Evolutionary conservation across 2,888 invertebrate genomes (phyloP).

Genomic region (Plemyria rubiginata): DNA sequence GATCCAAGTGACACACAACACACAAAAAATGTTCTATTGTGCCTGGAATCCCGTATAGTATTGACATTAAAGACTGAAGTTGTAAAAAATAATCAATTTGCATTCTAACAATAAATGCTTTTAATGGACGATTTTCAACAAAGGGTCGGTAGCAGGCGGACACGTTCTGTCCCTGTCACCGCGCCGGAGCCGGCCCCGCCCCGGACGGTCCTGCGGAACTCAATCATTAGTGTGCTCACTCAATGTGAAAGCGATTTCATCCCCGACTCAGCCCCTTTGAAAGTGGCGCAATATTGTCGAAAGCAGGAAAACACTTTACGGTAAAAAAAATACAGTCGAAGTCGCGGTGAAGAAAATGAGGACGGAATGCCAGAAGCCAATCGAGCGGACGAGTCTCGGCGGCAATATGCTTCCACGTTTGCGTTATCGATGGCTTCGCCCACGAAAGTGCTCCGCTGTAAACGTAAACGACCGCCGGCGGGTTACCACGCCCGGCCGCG

Average conservation of each 20-base stretch:
- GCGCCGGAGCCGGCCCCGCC: slow-evolving; percentile 39
- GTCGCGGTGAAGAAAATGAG: slow-evolving; percentile 75
- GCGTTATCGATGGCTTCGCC: slow-evolving; percentile 69
- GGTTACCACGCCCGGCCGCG: slow-evolving; percentile 63
- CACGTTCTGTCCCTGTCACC: slow-evolving; percentile 44
- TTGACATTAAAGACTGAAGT: not conserved
- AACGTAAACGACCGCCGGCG: slow-evolving; percentile 61
- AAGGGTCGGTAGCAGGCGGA: slow-evolving; percentile 60
- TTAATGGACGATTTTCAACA: slow-evolving; percentile 69
- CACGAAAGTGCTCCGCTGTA: slow-evolving; percentile 55
- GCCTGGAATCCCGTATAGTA: too few relatives aligned
- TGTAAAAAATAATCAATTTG: not conserved
- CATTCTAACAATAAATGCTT: slow-evolving; percentile 54
- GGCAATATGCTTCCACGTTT: slow-evolving; percentile 73
- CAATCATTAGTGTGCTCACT: slow-evolving; percentile 84
- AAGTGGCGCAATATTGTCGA: slow-evolving; percentile 82
- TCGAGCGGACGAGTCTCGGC: slow-evolving; percentile 72
- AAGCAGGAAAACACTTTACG: slow-evolving; percentile 80
- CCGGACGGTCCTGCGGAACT: slow-evolving; percentile 72
- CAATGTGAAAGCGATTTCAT: slow-evolving; percentile 82
- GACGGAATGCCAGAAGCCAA: slow-evolving; percentile 75
- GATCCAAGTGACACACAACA: too few relatives aligned
- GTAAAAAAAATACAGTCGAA: slow-evolving; percentile 74
- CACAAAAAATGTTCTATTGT: too few relatives aligned
- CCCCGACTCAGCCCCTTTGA: slow-evolving; percentile 76